These are phyloP conservation scores for Rhinophrynus dorsalis DNA, from an alignment of 2,797 vertebrate species.

Conservation along the genomic window DNA sequence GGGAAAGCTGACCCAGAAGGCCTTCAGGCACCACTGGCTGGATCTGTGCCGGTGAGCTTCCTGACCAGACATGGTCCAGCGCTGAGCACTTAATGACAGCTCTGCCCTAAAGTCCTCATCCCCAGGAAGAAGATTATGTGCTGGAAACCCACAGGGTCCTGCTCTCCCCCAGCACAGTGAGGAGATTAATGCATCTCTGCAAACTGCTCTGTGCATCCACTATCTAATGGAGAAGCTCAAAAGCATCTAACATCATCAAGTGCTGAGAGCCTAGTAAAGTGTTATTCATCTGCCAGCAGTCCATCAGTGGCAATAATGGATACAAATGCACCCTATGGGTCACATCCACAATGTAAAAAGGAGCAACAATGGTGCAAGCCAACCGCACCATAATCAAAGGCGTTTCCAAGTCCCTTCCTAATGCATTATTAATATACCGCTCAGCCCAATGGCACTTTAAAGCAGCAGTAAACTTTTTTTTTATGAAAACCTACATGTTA, in stretches of 20 bases:
- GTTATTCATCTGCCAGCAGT: too few species aligned
- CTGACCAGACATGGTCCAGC: not conserved
- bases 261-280: too few species aligned
- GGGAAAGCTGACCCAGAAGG: not conserved
- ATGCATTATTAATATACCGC: too few species aligned
- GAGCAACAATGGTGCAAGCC: too few species aligned
- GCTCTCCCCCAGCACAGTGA: not conserved
- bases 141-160: not conserved
- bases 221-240: not conserved
- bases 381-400: too few species aligned
- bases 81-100: not conserved
- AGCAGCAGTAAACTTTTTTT: too few species aligned
- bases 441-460: too few species aligned
- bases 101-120: not conserved
- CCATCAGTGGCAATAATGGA: not conserved
- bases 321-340: too few species aligned
- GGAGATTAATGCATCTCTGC: not conserved
- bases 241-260: not conserved
- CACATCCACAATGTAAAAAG: not conserved
- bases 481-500: too few species aligned
- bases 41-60: not conserved
- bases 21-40: not conserved
- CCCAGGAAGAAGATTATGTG: not conserved
- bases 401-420: too few species aligned
- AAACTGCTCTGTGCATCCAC: not conserved